phyloP scores from a whole-genome alignment of 1,140 invertebrate genomes.

The Harlomillsia oculata region DNA sequence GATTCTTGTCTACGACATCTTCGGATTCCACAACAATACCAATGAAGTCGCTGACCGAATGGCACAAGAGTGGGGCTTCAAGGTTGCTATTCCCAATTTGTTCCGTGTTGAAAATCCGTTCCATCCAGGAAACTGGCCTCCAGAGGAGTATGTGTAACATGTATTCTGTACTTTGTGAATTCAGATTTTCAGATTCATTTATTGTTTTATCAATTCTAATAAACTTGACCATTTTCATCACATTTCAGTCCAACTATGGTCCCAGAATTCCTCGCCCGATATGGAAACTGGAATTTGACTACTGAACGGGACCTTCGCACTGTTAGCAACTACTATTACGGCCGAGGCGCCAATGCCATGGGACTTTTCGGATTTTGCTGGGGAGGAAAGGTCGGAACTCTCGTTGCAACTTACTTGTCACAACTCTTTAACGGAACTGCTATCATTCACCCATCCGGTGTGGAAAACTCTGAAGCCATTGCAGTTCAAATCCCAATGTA shows the following conservation, averaged over 20 bases:
- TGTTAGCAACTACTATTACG: slow-evolving; percentile 14
- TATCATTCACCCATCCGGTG: slow-evolving; percentile 21
- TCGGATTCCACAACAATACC: slow-evolving; percentile 17
- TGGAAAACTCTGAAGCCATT: slow-evolving; percentile 1
- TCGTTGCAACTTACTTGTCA: not conserved
- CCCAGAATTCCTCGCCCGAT: not conserved
- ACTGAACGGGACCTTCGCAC: slow-evolving; percentile 1
- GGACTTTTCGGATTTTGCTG: slow-evolving; percentile 33
- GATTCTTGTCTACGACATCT: slow-evolving; percentile 30
- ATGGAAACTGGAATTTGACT: slow-evolving; percentile 8
- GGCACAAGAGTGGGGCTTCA: slow-evolving; percentile 19
- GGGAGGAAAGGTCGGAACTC: slow-evolving; percentile 25
- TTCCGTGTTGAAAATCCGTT: slow-evolving; percentile 11
- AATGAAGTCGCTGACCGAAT: slow-evolving; percentile 23
- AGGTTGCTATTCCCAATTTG: slow-evolving; percentile 30
- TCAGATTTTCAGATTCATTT: not conserved
- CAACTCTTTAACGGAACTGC: slow-evolving; percentile 3
- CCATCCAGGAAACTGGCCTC: slow-evolving; percentile 11
- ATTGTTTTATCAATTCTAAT: not conserved
- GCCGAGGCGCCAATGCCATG: slow-evolving; percentile 1
- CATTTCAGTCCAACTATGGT: not conserved
- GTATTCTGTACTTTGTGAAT: not conserved
- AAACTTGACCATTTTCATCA: not conserved
- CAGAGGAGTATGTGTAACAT: slow-evolving; percentile 8
- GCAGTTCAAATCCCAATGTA: slow-evolving; percentile 21